Percentiles rank a stretch among this genome's conserved stretches.
Evolutionary conservation across 1,140 invertebrate species (phyloP).

Genomic region (Cepaea nemoralis): DNA sequence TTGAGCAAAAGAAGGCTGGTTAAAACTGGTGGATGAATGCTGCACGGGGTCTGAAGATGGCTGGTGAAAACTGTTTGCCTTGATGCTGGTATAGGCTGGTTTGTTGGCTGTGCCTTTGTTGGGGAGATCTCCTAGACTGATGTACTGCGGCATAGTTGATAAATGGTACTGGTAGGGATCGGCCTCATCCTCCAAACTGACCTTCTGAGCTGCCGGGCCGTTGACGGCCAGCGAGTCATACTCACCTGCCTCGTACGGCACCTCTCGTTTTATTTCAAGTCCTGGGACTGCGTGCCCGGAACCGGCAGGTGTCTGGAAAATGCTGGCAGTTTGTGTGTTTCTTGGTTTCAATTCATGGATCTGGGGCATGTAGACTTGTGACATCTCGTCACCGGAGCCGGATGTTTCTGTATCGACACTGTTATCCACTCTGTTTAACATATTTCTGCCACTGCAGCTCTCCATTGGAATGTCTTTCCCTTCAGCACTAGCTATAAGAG

Average conservation of each 20-base stretch:
- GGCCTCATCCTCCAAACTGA: constrained; percentile 5
- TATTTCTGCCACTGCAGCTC: background rate
- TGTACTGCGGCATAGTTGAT: constrained; percentile 18
- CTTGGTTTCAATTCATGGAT: background rate
- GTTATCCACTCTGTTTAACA: background rate
- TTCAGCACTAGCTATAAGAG: constrained; percentile 36
- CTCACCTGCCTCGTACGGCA: background rate
- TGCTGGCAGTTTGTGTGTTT: background rate
- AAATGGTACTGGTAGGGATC: constrained; percentile 8
- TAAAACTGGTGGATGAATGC: constrained; percentile 8
- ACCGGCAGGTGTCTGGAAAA: background rate
- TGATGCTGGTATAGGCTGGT: background rate
- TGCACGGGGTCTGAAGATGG: background rate
- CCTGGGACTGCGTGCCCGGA: background rate
- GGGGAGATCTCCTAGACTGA: constrained; percentile 28
- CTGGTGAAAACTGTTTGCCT: background rate
- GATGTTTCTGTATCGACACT: constrained; percentile 20
- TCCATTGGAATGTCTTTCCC: constrained; percentile 35
- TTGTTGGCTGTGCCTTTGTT: background rate
- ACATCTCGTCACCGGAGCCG: constrained; percentile 20
- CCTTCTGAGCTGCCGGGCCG: constrained; percentile 30
- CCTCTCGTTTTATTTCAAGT: constrained; percentile 15
- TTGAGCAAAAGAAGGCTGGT: background rate
- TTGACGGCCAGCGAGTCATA: constrained; percentile 11
- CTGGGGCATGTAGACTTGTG: background rate